These are phyloP conservation scores for Dryomyza anilis DNA, from an alignment of 2,888 invertebrate species.

Conservation along the genomic window DNA sequence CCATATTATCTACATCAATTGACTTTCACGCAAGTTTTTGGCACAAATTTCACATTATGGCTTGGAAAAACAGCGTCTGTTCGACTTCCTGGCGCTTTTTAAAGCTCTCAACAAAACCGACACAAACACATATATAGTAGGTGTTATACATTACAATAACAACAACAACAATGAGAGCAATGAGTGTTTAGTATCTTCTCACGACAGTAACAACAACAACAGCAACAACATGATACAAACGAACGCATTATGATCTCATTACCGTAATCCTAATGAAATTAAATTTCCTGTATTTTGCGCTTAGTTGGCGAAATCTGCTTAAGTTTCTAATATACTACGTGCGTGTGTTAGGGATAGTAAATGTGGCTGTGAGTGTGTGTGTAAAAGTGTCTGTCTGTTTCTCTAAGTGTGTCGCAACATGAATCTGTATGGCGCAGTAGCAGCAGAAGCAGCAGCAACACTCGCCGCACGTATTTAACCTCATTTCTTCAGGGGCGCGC, in stretches of 20 bases:
- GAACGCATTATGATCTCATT: slow-evolving; percentile 36
- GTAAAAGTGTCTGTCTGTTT: background rate
- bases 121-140: background rate
- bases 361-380: background rate
- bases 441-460: too few species aligned
- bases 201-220: background rate
- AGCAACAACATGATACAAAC: background rate
- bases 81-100: too few species aligned
- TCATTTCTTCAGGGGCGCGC: too few species aligned
- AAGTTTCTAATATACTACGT: slow-evolving; percentile 1
- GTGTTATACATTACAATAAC: too few species aligned
- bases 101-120: background rate
- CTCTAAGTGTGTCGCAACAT: background rate
- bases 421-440: background rate
- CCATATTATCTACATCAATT: too few species aligned
- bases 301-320: background rate
- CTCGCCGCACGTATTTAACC: too few species aligned
- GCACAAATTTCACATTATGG: too few species aligned
- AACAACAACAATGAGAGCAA: background rate
- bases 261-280: slow-evolving; percentile 36
- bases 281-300: slow-evolving; percentile 30
- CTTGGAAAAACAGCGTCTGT: too few species aligned
- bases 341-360: background rate
- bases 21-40: too few species aligned
- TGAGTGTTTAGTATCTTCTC: too few species aligned